phyloP scores from a whole-genome alignment of 2,888 invertebrate species.

The Hymenopus coronatus region DNA sequence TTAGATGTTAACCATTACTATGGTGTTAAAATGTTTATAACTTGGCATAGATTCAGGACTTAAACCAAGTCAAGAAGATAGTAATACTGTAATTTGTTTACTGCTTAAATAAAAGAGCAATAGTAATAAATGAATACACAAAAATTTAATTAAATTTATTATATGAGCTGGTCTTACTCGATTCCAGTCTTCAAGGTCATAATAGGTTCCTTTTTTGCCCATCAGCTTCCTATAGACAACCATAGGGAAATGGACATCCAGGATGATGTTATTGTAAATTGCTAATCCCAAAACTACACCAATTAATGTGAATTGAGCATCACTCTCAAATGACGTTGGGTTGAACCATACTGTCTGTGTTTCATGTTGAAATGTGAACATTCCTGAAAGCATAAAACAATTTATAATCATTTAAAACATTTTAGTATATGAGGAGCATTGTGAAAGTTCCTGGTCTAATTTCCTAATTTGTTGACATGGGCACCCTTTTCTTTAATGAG shows the following conservation, averaged over 20 bases:
- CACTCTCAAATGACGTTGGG: constrained; percentile 89
- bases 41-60: too few species aligned
- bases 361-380: constrained; percentile 56
- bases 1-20: too few species aligned
- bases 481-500: too few species aligned
- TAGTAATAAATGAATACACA: too few species aligned
- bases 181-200: constrained; percentile 87
- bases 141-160: background rate
- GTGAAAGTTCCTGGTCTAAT: too few species aligned
- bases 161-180: constrained; percentile 57
- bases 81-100: too few species aligned
- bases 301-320: constrained; percentile 90
- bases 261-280: constrained; percentile 92
- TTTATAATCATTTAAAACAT: background rate
- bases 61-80: too few species aligned
- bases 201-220: constrained; percentile 84
- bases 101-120: too few species aligned
- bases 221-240: constrained; percentile 91
- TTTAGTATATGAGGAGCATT: too few species aligned
- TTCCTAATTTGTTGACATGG: too few species aligned
- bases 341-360: constrained; percentile 78
- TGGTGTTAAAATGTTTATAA: too few species aligned
- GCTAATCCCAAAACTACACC: constrained; percentile 92
- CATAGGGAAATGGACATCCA: constrained; percentile 94
- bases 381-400: constrained; percentile 44